phyloP scores from a whole-genome alignment of 2,888 invertebrate species.

The Cremastinae sp. region DNA sequence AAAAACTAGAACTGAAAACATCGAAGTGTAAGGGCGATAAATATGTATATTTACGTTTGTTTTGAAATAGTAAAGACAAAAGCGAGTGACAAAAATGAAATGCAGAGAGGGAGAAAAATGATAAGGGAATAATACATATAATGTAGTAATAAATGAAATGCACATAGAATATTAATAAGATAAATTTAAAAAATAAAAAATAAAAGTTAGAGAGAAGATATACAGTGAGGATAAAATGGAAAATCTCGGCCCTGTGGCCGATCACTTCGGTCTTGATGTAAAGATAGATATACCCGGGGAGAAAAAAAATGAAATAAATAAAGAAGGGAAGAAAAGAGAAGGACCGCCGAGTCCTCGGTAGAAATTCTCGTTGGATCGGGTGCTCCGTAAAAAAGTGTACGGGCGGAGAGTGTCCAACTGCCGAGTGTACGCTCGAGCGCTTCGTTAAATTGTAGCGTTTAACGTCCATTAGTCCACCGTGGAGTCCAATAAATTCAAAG shows the following conservation, averaged over 20 bases:
- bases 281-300: conserved; percentile 11
- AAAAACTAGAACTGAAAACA: neutral
- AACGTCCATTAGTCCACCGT: conserved; percentile 65
- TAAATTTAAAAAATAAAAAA: neutral
- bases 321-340: neutral
- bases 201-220: conserved; percentile 5
- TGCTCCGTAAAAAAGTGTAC: neutral
- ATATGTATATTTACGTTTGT: conserved; percentile 4
- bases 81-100: too few species aligned
- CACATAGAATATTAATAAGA: neutral
- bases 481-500: conserved; percentile 60
- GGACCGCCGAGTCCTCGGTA: conserved; percentile 5
- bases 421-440: conserved; percentile 55
- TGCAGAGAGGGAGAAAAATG: too few species aligned
- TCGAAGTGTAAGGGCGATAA: too few species aligned
- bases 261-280: conserved; percentile 47
- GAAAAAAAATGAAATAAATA: conserved; percentile 5
- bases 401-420: conserved; percentile 37
- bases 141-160: neutral
- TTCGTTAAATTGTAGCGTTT: conserved; percentile 64
- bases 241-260: conserved; percentile 38
- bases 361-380: conserved; percentile 34
- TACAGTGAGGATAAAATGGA: conserved; percentile 39
- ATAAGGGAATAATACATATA: too few species aligned
- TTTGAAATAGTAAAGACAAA: neutral